Evolutionary conservation across 2,888 invertebrate genomes (phyloP), one percentile per base, ranked within the genome.

Genomic region (Alloscopus bannaensis): DNA sequence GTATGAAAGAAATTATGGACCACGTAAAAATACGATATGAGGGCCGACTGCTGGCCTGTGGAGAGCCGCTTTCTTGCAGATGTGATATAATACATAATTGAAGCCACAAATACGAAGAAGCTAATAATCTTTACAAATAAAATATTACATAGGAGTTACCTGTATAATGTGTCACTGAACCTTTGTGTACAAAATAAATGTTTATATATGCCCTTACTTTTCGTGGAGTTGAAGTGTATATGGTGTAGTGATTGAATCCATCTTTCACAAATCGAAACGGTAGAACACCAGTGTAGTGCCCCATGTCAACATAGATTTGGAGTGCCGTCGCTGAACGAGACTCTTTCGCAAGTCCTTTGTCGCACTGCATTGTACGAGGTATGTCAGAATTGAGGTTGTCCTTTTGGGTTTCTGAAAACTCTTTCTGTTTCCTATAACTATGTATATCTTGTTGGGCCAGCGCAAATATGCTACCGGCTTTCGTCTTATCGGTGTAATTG

Each of bases 261-360:
- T 76, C 52, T 11, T 60, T 68, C n/a, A 42, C 68, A 50, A 76
- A 76, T 11, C 62, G 68, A 26, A 68, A 76, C n/a, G 76, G 76
- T 0, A 57, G 20, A 4, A 68, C 26, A 13, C 22, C 36, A 16
- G 29, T n/a, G 29, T 24, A 52, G 26, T 66, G 66, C 0, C 73
- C 66, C 20, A 60, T 68, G 20, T 76, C 68, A 29, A 76, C 60
- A 36, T 31, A 68, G 0, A 42, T 68, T 40, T 62, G 60, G 1
- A 76, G 22, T 20, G 76, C 66, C 8, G 24, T 42, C 22, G 6
- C n/a, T 4, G 66, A 13, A 6, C 16, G 1, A 8, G 40, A 6
- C 18, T 22, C 13, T 20, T 6, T 13, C 6, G 52, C 16, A n/a
- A 36, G 22, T 2, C 13, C 2, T 16, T 20, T 13, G 13, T 36